Base-by-base conservation (phyloP, 2,888 invertebrate genomes). In the Congeria kusceri region DNA sequence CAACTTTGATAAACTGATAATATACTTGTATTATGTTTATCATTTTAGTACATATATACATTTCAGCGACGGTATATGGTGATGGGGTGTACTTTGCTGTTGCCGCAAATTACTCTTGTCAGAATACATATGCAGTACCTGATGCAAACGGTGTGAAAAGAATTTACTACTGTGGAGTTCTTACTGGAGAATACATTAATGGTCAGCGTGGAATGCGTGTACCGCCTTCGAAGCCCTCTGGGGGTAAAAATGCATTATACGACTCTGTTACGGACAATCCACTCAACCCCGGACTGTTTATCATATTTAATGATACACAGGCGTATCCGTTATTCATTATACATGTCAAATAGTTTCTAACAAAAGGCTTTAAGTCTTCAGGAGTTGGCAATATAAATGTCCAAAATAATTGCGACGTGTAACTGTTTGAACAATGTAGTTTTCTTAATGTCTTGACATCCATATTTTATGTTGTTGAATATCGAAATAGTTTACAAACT, bases 41-140 rank as follows among this genome's bases (percentile, higher is more conserved):
- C 15, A 7, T 13, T 39, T 13, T 39, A 5, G 15, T 39, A 15
- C 39, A n/a, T n/a, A n/a, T 15, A 11, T 39, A 15, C 39, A n/a
- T 87, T 83, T 27, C 83, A 92, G 92, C 90, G 2, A 88, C 88
- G 18, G 81, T 65, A 2, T 87, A 80, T 77, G 92, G 92, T 18
- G 72, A 87, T 49, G 92, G 92, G 25, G 91, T 91, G 1, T 92
- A 92, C 77, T 92, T 92, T 85, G 89, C 90, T 47, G 84, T 85
- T 1, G 66, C 83, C 67, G 85, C 91, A 0, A 46, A 63, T n/a
- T 91, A 91, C 67, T 91, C 91, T 1, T 67, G 81, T 7, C 56
- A 59, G 1, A 69, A 80, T 28, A 80, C 70, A 5, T 90, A 89
- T 65, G 82, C 89, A 3, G 39, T 69, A 32, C 83, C 87, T 25